Evolutionary conservation across 2,113 vertebrate species (phyloP).

Genomic region (Neoarius graeffei): DNA sequence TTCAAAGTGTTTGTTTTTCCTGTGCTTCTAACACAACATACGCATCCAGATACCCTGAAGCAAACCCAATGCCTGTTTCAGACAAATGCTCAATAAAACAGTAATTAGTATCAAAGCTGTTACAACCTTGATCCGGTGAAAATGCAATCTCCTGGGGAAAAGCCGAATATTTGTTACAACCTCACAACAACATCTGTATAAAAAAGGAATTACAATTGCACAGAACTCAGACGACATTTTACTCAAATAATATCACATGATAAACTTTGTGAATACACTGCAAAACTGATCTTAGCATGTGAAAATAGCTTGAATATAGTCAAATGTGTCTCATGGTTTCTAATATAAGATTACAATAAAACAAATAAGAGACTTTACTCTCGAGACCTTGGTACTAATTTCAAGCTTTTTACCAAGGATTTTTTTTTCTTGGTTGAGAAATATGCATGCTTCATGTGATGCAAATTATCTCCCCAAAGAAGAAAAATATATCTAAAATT

Average conservation of each 20-base stretch:
- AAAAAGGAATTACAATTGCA: not conserved
- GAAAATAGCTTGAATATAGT: not conserved
- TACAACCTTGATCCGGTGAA: not conserved
- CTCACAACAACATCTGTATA: not conserved
- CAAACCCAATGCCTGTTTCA: slow-evolving; percentile 7
- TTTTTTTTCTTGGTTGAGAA: too few relatives aligned
- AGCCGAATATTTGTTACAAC: not conserved
- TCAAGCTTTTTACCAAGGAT: too few relatives aligned
- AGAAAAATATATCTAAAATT: too few relatives aligned
- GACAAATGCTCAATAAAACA: slow-evolving; percentile 26
- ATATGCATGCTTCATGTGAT: too few relatives aligned
- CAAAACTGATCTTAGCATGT: not conserved
- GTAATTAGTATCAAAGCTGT: slow-evolving; percentile 23
- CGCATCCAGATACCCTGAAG: not conserved
- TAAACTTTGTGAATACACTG: not conserved
- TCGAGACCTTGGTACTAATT: too few relatives aligned
- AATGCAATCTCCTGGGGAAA: not conserved
- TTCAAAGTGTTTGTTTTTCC: not conserved
- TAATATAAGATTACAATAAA: not conserved
- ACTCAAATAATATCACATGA: not conserved
- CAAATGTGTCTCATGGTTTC: not conserved
- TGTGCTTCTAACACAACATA: not conserved
- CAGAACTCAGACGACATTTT: not conserved
- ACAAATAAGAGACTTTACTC: too few relatives aligned
- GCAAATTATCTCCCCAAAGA: too few relatives aligned